Percentiles rank a stretch among this genome's conserved stretches.
phyloP scores from a whole-genome alignment of 2,113 vertebrate species.

The Pollimyrus isidori region DNA sequence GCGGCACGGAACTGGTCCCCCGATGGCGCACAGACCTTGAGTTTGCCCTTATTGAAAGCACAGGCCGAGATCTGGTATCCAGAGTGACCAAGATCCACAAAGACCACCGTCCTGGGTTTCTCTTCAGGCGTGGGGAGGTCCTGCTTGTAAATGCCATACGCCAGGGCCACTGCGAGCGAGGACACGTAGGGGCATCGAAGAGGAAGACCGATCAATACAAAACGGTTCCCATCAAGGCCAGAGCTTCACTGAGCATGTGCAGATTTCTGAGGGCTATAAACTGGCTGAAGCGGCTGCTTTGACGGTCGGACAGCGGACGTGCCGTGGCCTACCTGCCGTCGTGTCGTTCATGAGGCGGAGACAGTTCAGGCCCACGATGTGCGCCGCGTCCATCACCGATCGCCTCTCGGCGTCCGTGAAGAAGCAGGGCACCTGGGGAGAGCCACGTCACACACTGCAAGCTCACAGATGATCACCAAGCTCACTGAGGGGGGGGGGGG shows the following conservation, averaged over 20 bases:
- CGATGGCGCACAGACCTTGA: constrained; percentile 68
- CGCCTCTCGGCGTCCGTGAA: constrained; percentile 92
- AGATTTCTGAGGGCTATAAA: neutral
- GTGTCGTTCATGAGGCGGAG: constrained; percentile 91
- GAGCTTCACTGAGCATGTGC: neutral
- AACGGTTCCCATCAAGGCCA: neutral
- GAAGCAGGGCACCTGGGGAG: constrained; percentile 80
- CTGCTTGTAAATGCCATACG: constrained; percentile 97
- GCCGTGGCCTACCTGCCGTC: constrained; percentile 81
- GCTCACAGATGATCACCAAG: neutral
- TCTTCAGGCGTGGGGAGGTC: constrained; percentile 89
- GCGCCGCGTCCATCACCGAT: constrained; percentile 90
- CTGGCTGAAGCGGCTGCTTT: neutral
- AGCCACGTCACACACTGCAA: neutral
- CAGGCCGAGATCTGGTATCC: constrained; percentile 92
- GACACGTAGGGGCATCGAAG: neutral
- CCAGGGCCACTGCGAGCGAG: constrained; percentile 78
- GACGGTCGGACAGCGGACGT: neutral
- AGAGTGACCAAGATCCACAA: constrained; percentile 94
- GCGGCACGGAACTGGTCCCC: neutral
- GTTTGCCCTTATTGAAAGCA: constrained; percentile 94
- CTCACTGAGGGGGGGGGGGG: neutral
- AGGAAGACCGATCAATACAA: neutral
- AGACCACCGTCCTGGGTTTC: constrained; percentile 90
- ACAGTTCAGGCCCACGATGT: constrained; percentile 96